A percentile compares a stretch with the other conserved stretches of the same genome.
phyloP scores from a whole-genome alignment of 2,797 vertebrate species.

The Gadopsis bispinosus region DNA sequence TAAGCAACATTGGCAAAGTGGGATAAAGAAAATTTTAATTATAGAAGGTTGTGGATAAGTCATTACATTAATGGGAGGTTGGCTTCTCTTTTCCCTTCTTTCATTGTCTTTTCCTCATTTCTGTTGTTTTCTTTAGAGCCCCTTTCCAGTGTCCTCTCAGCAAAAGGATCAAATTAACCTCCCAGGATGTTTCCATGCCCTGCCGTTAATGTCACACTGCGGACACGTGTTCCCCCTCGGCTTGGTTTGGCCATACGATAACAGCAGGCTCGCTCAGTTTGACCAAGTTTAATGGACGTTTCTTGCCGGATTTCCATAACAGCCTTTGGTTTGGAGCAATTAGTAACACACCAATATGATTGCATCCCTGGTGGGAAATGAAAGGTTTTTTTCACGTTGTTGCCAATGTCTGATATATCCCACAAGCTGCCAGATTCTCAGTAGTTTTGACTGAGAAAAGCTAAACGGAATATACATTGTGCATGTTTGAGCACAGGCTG shows the following conservation, averaged over 20 bases:
- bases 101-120: neutral
- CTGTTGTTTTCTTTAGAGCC: neutral
- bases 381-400: slow-evolving; percentile 20
- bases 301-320: slow-evolving; percentile 47
- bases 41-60: slow-evolving; percentile 22
- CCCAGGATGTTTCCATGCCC: slow-evolving; percentile 17
- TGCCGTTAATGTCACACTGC: slow-evolving; percentile 16
- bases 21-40: slow-evolving; percentile 6
- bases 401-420: slow-evolving; percentile 24
- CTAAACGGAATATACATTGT: neutral
- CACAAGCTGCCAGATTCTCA: slow-evolving; percentile 12
- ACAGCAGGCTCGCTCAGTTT: slow-evolving; percentile 35
- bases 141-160: neutral
- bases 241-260: slow-evolving; percentile 34
- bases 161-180: slow-evolving; percentile 22
- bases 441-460: neutral
- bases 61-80: slow-evolving; percentile 22
- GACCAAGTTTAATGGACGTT: slow-evolving; percentile 29
- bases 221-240: slow-evolving; percentile 8
- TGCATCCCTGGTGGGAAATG: slow-evolving; percentile 33
- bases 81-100: neutral
- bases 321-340: slow-evolving; percentile 32
- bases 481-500: neutral
- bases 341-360: slow-evolving; percentile 11
- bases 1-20: slow-evolving; percentile 15